These are phyloP conservation scores for Cephalopterus ornatus DNA, from an alignment of 2,113 vertebrate species.

Conservation along the genomic window DNA sequence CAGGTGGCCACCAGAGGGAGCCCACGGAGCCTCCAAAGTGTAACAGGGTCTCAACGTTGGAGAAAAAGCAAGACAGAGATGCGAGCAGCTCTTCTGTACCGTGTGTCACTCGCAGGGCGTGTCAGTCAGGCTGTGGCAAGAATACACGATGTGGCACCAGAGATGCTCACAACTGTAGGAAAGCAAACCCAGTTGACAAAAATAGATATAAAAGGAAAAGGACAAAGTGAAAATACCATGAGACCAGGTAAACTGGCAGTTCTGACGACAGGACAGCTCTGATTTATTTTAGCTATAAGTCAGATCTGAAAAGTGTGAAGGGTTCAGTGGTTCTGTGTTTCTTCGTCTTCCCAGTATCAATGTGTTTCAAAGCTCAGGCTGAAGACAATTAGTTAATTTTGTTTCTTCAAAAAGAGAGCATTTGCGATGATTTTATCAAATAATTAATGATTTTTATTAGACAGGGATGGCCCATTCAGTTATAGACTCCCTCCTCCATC, in stretches of 20 bases:
- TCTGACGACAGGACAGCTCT: not conserved
- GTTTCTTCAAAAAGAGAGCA: not conserved
- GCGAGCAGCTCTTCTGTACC: fast-evolving
- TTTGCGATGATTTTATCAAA: not conserved
- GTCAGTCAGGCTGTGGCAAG: not conserved
- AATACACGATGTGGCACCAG: not conserved
- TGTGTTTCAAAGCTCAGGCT: not conserved
- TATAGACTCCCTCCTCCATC: not conserved
- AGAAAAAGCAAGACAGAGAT: not conserved
- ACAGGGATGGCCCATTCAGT: not conserved
- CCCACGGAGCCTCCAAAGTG: not conserved
- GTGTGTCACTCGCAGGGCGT: fast-evolving
- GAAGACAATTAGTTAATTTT: not conserved
- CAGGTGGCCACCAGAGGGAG: constrained; percentile 14
- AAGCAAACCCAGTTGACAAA: not conserved
- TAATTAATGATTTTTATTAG: not conserved
- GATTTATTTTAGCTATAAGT: not conserved
- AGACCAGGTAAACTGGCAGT: not conserved
- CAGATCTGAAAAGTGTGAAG: not conserved
- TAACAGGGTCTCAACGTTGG: fast-evolving
- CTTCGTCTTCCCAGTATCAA: not conserved
- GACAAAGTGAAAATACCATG: not conserved
- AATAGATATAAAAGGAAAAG: not conserved
- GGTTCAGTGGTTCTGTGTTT: not conserved
- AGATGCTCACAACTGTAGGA: not conserved